Base-by-base conservation (phyloP, 2,113 vertebrate species). In the Otolemur garnettii region DNA sequence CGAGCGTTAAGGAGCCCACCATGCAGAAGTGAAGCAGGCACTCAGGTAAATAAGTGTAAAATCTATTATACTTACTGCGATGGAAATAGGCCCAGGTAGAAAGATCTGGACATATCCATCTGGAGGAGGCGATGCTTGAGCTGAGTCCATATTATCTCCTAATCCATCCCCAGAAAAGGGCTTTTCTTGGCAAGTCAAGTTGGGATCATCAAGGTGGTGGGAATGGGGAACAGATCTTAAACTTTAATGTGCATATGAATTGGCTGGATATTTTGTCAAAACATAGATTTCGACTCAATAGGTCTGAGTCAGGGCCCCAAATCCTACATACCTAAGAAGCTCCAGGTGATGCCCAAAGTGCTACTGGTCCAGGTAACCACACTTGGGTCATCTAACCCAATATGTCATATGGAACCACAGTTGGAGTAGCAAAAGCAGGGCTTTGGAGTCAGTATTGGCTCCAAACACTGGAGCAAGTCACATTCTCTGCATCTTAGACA, bases 1-100 rank as follows among this genome's bases (percentile, higher is more conserved):
- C 55, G n/a, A 91, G 62, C 24, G 42, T 86, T 50, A 14, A 26
- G 74, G 28, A 38, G 59, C 55, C 26, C n/a, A 69, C 13, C 21
- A 9, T 5, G 26, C 42, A 91, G 21, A 69, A 33, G 33, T 7
- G 7, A 68, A 30, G 33, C 4, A 42, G 55, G 21, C 33, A 15
- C 0, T 0, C 0, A 21, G 69, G 59, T 6, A 57, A 33, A 3
- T 59, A 50, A 57, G 53, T 11, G 14, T n/a, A 60, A 24, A 2
- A 38, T 38, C 5, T 10, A 24, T n/a, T 68, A 18, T 11, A 9
- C 14, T 26, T 28, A 24, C 38, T 28, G 3, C 21, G 42, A n/a
- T 38, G 15, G 83, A 68, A 91, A 74, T 0, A 62, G 82, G 45
- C 24, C 50, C 59, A 35, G n/a, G 57, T 19, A 30, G 82, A 77